A percentile compares a stretch with the other conserved stretches of the same genome.
phyloP scores from a whole-genome alignment of 2,797 vertebrate species.

The Leuciscus waleckii region DNA sequence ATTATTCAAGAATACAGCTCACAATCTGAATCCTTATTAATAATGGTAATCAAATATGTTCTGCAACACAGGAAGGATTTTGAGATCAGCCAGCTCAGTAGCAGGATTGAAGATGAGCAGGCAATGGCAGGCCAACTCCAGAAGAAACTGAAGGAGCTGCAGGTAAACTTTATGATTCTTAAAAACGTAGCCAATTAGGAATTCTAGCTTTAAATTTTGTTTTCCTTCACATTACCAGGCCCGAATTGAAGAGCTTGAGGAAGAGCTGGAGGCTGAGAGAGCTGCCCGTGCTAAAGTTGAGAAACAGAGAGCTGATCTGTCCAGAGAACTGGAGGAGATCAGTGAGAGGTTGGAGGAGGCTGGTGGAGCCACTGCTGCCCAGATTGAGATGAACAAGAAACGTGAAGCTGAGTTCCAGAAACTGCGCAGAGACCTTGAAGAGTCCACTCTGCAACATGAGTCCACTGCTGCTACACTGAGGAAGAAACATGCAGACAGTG shows the following conservation, averaged over 20 bases:
- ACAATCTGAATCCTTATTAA: no score
- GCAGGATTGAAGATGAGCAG: constrained; percentile 86
- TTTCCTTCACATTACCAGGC: constrained; percentile 72
- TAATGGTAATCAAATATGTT: no score
- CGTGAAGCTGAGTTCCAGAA: constrained; percentile 88
- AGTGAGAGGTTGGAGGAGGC: constrained; percentile 87
- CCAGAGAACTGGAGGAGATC: constrained; percentile 88
- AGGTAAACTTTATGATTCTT: constrained; percentile 69
- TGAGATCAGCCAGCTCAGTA: constrained; percentile 80
- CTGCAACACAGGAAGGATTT: constrained; percentile 89
- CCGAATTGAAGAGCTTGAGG: constrained; percentile 87
- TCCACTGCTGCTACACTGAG: constrained; percentile 75
- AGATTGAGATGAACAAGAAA: constrained; percentile 90
- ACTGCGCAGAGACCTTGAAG: constrained; percentile 79
- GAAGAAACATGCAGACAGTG: constrained; percentile 69
- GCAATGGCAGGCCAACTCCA: no score
- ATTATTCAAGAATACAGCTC: no score
- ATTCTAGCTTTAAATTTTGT: no score
- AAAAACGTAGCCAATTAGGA: no score
- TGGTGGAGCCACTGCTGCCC: constrained; percentile 81
- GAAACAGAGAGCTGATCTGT: constrained; percentile 71
- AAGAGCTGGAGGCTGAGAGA: constrained; percentile 87
- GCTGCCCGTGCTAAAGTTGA: constrained; percentile 86
- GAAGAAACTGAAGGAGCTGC: constrained; percentile 87
- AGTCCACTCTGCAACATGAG: constrained; percentile 88